Evolutionary conservation across 2,888 invertebrate species (phyloP), one percentile per base, ranked within the genome.

Genomic region (Epinotia brunnichana): DNA sequence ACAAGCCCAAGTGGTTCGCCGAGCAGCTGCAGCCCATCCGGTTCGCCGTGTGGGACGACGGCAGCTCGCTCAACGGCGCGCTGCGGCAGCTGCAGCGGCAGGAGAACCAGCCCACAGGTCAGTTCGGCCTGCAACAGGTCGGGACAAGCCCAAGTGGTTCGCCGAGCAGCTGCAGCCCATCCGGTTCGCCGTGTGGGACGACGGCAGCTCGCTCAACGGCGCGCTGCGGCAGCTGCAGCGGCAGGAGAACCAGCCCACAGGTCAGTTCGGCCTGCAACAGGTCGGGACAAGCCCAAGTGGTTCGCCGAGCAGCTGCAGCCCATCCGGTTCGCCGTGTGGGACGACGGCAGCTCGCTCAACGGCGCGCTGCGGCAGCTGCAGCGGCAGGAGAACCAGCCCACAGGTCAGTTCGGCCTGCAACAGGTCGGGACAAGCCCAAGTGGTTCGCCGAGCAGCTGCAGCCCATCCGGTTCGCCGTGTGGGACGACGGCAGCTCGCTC

Each of bases 121-220:
- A 76, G 72, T 70, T 39, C 24, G 10, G 24, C 35, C 39, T 9
- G 63, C 35, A 96, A 21, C 97, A 98, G 87, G 97, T 99, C 71
- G 99, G 99, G 99, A 99, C 90, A 99, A 99, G 89, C 94, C 97
- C 21, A 99, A 99, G 88, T 99, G 99, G 99, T 99, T 97, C 88
- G 96, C 97, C 3, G 96, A 97, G 77, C 94, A 95, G 13, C 93
- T 99, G 76, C 98, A 98, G 78, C 97, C 97, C 0, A 96, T 99
- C 60, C 95, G 96, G 70, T 99, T 99, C 87, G 95, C 96, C 3
- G 98, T 98, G 1, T 99, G 98, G 97, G 98, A 98, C 83, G 96
- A 97, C 78, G 96, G 96, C 57, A 97, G 97, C 82, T 96, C 96
- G 0, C 89, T 97, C 67, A 96, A 96, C 77, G 96, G 96, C 9